Evolutionary conservation across 2,797 vertebrate genomes (phyloP).

Genomic region (Pantherophis vulpinus): DNA sequence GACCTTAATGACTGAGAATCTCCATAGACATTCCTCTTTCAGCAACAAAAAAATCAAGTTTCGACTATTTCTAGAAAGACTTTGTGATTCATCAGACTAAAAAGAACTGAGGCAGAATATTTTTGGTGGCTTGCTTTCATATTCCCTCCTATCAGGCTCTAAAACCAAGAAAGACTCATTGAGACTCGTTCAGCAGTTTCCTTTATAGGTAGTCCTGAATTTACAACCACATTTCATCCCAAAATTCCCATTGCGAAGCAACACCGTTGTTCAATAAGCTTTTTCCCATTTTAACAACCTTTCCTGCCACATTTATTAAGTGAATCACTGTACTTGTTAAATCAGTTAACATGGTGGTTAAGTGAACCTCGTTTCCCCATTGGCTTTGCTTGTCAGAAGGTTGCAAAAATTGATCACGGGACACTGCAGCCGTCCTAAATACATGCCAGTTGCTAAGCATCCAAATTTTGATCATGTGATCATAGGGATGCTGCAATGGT

Average conservation of each 20-base stretch:
- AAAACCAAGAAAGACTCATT: too few relatives aligned
- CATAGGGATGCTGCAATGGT: not conserved
- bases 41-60: not conserved
- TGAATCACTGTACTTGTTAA: not conserved
- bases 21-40: not conserved
- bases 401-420: not conserved
- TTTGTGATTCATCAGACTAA: not conserved
- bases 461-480: not conserved
- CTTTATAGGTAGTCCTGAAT: not conserved
- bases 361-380: not conserved
- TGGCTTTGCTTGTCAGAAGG: not conserved
- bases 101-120: not conserved
- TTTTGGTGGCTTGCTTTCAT: not conserved
- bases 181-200: not conserved
- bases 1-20: too few relatives aligned
- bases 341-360: not conserved
- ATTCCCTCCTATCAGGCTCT: not conserved
- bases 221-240: not conserved
- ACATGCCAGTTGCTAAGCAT: not conserved
- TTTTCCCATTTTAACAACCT: not conserved
- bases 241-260: not conserved
- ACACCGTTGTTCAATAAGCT: not conserved
- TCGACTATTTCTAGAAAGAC: not conserved
- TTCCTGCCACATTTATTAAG: not conserved
- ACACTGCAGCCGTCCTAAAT: too few relatives aligned